Evolutionary conservation across 2,888 invertebrate species (phyloP), one percentile per base, ranked within the genome.

Genomic region (Phlogophora meticulosa): DNA sequence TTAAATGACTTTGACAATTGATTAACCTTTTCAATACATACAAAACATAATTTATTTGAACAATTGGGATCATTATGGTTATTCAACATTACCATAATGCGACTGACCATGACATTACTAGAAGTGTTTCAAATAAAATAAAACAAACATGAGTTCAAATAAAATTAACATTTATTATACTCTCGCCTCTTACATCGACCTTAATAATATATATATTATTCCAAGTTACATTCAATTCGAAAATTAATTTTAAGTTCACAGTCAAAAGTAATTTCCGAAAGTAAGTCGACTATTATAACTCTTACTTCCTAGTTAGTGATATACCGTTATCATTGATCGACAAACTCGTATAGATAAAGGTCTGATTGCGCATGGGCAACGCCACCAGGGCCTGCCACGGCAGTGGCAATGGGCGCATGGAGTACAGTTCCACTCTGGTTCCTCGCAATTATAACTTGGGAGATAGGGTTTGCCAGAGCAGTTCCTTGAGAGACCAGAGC

Each of bases 311-410:
- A 76, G 56, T 69, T 58, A 62, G 32, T 51, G 52, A 28, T 53
- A 17, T n/a, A 55, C 63, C 89, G 40, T 36, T 20, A 53, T 86
- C 83, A 84, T 81, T 74, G 69, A 49, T 73, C 78, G 67, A 87
- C 81, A 80, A 87, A 92, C 85, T 94, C 94, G 61, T 96, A 96
- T 70, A 97, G 85, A 83, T 96, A 96, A 71, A 98, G 95, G 88
- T 97, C 97, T 62, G 97, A 97, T 85, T 97, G 96, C 0, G 98
- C 97, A 85, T 97, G 97, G 0, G 98, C 98, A 55, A 97, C 96
- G 10, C 98, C 98, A 5, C 97, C 97, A 38, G 97, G 97, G 7
- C 98, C 98, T 3, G 96, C 97, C 5, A 98, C 96, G 4, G 98
- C 98, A 0, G 97, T 96, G 0, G 97, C 97, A 70, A 96, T 95